These are phyloP conservation scores for Blennius ocellaris DNA, from an alignment of 2,113 vertebrate genomes.

Conservation along the genomic window DNA sequence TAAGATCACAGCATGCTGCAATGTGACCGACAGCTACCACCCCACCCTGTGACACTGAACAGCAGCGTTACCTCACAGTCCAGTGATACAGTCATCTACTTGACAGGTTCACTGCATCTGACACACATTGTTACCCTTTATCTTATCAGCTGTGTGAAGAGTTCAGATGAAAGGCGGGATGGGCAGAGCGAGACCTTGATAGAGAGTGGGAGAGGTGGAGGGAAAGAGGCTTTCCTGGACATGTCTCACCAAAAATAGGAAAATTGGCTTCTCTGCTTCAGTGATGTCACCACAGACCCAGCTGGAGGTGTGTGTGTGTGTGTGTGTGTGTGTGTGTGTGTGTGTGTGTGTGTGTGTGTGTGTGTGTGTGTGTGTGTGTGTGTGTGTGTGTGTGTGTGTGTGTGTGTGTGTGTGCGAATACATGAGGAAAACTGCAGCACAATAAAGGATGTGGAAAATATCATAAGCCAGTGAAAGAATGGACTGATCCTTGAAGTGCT, in stretches of 20 bases:
- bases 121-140: not conserved
- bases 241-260: slow-evolving; percentile 73
- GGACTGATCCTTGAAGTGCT: slow-evolving; percentile 18
- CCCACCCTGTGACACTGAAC: not conserved
- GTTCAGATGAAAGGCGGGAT: slow-evolving; percentile 32
- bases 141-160: slow-evolving; percentile 47
- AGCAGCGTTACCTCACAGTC: slow-evolving; percentile 17
- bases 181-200: slow-evolving; percentile 16
- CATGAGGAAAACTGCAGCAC: slow-evolving; percentile 25
- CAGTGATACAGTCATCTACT: slow-evolving; percentile 9
- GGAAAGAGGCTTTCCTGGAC: slow-evolving; percentile 68
- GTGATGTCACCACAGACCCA: slow-evolving; percentile 71
- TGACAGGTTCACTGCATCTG: not conserved
- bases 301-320: slow-evolving; percentile 1
- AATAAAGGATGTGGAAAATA: slow-evolving; percentile 46
- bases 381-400: slow-evolving; percentile 9
- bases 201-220: slow-evolving; percentile 20
- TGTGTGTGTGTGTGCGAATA: slow-evolving; percentile 19
- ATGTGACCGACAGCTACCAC: no score
- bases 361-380: slow-evolving; percentile 10
- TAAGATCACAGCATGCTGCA: no score
- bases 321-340: slow-evolving; percentile 18
- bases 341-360: slow-evolving; percentile 15
- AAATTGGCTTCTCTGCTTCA: slow-evolving; percentile 70
- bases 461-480: slow-evolving; percentile 10